These are phyloP conservation scores for Odontomyia ornata DNA, from an alignment of 2,888 invertebrate genomes.

Conservation along the genomic window DNA sequence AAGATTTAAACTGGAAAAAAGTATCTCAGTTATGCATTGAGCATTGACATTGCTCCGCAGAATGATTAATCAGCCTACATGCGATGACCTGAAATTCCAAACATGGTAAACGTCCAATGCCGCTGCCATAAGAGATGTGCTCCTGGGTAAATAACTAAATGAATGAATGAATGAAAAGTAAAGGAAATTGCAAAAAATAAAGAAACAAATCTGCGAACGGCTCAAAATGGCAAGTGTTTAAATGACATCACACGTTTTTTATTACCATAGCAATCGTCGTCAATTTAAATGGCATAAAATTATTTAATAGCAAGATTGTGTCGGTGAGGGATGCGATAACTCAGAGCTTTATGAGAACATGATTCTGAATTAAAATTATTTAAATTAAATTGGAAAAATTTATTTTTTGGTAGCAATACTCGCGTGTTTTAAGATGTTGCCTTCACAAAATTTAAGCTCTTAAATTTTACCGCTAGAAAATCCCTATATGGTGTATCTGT, in stretches of 20 bases:
- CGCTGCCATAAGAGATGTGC: slow-evolving; percentile 1
- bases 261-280: slow-evolving; percentile 7
- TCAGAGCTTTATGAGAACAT: too few relatives aligned
- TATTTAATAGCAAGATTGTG: neutral
- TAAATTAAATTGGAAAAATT: too few relatives aligned
- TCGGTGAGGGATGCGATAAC: neutral
- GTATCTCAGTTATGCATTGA: neutral
- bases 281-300: slow-evolving; percentile 24
- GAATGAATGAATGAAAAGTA: neutral
- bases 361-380: too few relatives aligned
- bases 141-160: neutral
- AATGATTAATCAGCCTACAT: neutral
- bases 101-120: slow-evolving; percentile 18
- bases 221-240: neutral
- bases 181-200: neutral
- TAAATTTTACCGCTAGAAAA: too few relatives aligned
- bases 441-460: too few relatives aligned
- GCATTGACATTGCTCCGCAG: slow-evolving; percentile 8
- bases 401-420: too few relatives aligned
- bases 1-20: neutral
- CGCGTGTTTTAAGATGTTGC: too few relatives aligned
- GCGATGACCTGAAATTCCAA: slow-evolving; percentile 9
- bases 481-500: too few relatives aligned
- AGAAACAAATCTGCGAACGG: neutral
- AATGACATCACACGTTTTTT: slow-evolving; percentile 36